Percentiles rank a stretch among this genome's conserved stretches.
Conservation (phyloP, 1,140 invertebrate genomes). For the Lordiphosa collinella region DNA sequence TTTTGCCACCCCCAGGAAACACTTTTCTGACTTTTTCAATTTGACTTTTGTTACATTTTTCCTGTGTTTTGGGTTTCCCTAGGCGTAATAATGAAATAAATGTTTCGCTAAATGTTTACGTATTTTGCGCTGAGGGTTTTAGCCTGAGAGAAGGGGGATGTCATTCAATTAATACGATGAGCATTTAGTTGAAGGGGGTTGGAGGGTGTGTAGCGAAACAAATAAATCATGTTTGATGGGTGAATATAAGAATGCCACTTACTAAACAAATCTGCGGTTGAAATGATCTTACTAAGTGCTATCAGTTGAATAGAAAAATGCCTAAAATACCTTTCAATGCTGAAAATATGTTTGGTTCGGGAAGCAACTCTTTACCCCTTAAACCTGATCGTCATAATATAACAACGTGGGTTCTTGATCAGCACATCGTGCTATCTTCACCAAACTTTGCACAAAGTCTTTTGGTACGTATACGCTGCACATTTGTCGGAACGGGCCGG, state of each 20-base stretch:
- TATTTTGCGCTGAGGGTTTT: slow-evolving; percentile 44
- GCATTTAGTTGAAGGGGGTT: slow-evolving; percentile 23
- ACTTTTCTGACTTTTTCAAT: slow-evolving; percentile 75
- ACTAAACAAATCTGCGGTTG: too few species aligned
- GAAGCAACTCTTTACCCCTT: too few species aligned
- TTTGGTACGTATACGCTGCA: too few species aligned
- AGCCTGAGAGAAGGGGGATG: neutral
- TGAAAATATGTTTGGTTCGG: too few species aligned
- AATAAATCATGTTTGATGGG: slow-evolving; percentile 1
- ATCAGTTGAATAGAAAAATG: too few species aligned
- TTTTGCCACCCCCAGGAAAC: slow-evolving; percentile 24
- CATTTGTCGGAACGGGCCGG: too few species aligned
- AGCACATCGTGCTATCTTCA: too few species aligned
- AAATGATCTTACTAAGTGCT: too few species aligned
- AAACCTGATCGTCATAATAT: too few species aligned
- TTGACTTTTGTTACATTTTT: slow-evolving; percentile 49
- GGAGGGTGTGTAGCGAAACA: neutral
- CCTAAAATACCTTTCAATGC: too few species aligned
- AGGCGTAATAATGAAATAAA: slow-evolving; percentile 78
- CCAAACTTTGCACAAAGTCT: too few species aligned
- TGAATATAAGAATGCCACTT: neutral
- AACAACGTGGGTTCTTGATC: too few species aligned
- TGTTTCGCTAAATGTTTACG: slow-evolving; percentile 75
- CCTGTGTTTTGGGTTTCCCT: slow-evolving; percentile 22
- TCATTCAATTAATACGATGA: slow-evolving; percentile 66